Evolutionary conservation across 1,140 invertebrate genomes (phyloP).

Genomic region (Cherax destructor): DNA sequence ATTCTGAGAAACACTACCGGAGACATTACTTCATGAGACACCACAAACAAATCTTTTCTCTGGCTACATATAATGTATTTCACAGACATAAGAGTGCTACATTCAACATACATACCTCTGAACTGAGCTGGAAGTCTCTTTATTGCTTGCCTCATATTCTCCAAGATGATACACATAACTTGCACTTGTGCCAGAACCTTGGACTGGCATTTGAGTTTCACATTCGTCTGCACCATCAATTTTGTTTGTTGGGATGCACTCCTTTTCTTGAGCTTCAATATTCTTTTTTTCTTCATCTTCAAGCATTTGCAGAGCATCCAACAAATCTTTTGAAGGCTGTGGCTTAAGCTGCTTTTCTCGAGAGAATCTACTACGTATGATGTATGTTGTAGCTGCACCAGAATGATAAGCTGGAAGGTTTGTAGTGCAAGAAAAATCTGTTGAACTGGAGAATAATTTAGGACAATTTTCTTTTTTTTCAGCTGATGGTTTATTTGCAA

Average conservation of each 20-base stretch:
- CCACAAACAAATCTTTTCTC: no score
- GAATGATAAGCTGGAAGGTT: conserved; percentile 38
- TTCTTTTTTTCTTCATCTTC: conserved; percentile 49
- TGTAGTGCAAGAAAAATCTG: conserved; percentile 35
- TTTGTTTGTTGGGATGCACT: not conserved
- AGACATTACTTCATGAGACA: no score
- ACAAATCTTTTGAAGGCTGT: conserved; percentile 31
- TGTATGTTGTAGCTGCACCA: conserved; percentile 16
- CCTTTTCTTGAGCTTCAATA: not conserved
- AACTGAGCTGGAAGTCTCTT: not conserved
- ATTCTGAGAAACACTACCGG: no score
- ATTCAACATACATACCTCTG: not conserved
- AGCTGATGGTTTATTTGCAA: not conserved
- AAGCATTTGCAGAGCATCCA: conserved; percentile 49
- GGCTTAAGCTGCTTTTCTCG: not conserved
- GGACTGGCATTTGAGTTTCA: not conserved
- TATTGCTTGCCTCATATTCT: not conserved
- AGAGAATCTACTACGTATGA: conserved; percentile 15
- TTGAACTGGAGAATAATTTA: not conserved
- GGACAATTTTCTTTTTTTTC: not conserved
- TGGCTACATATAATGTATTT: no score
- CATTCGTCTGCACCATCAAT: not conserved
- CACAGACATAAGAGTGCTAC: not conserved
- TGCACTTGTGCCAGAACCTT: not conserved
- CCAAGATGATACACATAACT: not conserved